phyloP scores from a whole-genome alignment of 2,888 invertebrate genomes.

The Dryococelus australis region DNA sequence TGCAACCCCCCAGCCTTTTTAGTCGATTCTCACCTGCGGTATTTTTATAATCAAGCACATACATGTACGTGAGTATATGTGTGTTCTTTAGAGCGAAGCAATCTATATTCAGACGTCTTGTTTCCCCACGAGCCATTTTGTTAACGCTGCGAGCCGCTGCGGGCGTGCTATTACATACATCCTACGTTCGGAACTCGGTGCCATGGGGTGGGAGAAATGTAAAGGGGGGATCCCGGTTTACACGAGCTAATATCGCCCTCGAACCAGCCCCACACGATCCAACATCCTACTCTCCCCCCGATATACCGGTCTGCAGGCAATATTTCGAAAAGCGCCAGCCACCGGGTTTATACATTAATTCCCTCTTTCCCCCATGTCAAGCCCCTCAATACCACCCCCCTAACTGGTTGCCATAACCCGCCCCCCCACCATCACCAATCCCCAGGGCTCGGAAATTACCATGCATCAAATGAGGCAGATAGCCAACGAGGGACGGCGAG shows the following conservation, averaged over 20 bases:
- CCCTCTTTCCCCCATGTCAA: background rate
- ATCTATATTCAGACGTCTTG: conserved; percentile 16
- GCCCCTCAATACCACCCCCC: conserved; percentile 16
- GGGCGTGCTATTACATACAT: background rate
- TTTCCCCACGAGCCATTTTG: background rate
- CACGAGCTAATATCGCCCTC: background rate
- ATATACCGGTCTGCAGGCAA: background rate
- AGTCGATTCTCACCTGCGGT: background rate
- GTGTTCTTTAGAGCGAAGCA: background rate
- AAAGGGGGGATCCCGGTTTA: background rate
- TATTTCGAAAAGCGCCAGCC: background rate
- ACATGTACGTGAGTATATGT: background rate
- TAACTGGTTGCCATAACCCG: background rate
- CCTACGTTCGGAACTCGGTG: background rate
- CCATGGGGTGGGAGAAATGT: background rate
- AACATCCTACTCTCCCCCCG: background rate
- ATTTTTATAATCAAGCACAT: background rate
- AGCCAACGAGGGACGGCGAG: background rate
- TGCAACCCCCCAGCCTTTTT: background rate
- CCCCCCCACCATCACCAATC: background rate
- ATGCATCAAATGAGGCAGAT: conserved; percentile 16
- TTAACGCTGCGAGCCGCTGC: background rate
- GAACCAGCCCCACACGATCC: background rate
- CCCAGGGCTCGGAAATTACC: conserved; percentile 16
- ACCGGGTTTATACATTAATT: conserved; percentile 1